Evolutionary conservation across 2,888 invertebrate species (phyloP), one percentile per base, ranked within the genome.

Genomic region (Himalopsyche anomala): DNA sequence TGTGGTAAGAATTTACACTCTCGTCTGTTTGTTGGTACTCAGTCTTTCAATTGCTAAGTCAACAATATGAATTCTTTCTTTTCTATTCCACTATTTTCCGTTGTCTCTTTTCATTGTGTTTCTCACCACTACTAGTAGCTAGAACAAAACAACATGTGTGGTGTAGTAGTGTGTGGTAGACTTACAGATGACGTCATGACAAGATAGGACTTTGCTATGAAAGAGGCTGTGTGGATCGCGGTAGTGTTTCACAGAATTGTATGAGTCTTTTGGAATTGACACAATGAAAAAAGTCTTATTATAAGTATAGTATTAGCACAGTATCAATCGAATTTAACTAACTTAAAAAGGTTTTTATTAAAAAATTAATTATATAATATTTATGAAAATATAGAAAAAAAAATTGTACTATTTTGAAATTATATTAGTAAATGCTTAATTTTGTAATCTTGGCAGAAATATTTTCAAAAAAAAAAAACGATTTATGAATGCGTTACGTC

Each of bases 21-120:
- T 8, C 62, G 62, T 62, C 19, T 62, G 28, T 62, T 62, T 62
- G 62, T 62, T 62, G 62, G 19, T 62, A 62, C 62, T 62, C 62
- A 62, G 19, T 62, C 62, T 62, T 62, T 62, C 62, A 62, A 62
- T 62, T 62, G 62, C 62, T 62, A 28, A 62, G 62, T 62, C n/a
- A 62, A 62, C 62, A 62, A 62, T 62, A 62, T 62, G 62, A 62
- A 62, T 62, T 62, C 62, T 62, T 62, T 62, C 62, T 62, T 62
- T 62, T 62, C 62, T 62, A 62, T 62, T 62, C 62, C 62, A 19
- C 28, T 19, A 28, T 19, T 19, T 62, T n/a, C 62, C 62, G 62
- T 62, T 62, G 62, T 62, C 62, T 62, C 62, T 8, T 62, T 28
- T 62, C 62, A 62, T 62, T 62, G 62, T 62, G 28, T 62, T 62